These are phyloP conservation scores for Piprites chloris DNA, from an alignment of 2,113 vertebrate genomes.

Conservation along the genomic window DNA sequence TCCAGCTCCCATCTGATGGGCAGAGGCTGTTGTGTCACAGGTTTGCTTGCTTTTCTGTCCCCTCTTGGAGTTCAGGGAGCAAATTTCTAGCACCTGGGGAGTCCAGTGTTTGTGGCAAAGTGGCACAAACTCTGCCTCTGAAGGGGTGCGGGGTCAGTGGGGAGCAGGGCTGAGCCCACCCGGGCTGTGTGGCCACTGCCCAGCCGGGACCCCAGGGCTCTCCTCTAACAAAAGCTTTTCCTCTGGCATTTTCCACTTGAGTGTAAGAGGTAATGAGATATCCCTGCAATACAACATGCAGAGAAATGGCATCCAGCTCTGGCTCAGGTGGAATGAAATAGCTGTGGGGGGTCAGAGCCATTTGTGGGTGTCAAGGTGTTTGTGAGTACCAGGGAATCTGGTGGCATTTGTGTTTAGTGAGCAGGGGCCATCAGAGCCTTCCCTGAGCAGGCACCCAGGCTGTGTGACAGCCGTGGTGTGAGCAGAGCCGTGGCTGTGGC, in stretches of 20 bases:
- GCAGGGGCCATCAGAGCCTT: neutral
- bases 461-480: rapidly evolving
- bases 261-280: neutral
- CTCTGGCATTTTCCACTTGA: neutral
- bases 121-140: rapidly evolving
- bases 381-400: rapidly evolving
- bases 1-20: neutral
- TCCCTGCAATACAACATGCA: neutral
- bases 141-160: rapidly evolving
- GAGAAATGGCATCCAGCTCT: neutral
- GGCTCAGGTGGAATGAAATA: neutral
- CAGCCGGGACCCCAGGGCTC: rapidly evolving
- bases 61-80: rapidly evolving
- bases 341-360: neutral
- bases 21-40: neutral
- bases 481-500: neutral
- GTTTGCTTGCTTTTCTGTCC: neutral
- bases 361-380: neutral
- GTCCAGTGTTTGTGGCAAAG: neutral
- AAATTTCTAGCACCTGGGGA: neutral
- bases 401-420: rapidly evolving
- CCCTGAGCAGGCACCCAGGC: neutral
- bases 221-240: neutral
- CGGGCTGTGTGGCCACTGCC: rapidly evolving
- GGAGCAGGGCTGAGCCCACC: neutral